Evolutionary conservation across 1,140 invertebrate species (phyloP), one percentile per base, ranked within the genome.

Genomic region (Myzus persicae): DNA sequence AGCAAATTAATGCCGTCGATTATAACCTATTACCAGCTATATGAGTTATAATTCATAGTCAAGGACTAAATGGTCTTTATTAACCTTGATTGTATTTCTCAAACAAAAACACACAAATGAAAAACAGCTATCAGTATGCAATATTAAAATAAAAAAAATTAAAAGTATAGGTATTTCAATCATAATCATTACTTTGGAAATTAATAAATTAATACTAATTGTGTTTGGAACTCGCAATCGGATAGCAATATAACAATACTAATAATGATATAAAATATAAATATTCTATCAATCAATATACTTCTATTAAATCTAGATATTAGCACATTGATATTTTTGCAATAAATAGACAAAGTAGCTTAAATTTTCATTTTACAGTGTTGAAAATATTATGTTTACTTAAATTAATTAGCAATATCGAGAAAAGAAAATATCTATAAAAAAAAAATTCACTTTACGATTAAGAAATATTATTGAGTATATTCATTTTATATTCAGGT

Each of bases 21-120:
- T 85, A 93, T 51, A 84, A 36, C 2, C 91, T 51, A 54, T 93
- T 93, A n/a, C n/a, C n/a, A n/a, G n/a, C n/a, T n/a, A 48, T 40
- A 48, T 40, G 40, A 85, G 36, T n/a, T n/a, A n/a, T 93, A 48
- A 93, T 92, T 85, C 40, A 84, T 85, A 85, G n/a, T 93, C 91
- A 85, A 93, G 48, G 46, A 48, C 81, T 85, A 93, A 51, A 90
- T 90, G 24, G 26, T 90, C 67, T 42, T 38, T 38, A 14, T 24
- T 89, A 40, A 89, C 88, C 51, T 90, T 59, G 38, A 59, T 59
- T 90, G 51, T 54, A 54, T 54, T 51, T 40, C 38, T 3, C 51
- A 54, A 54, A 90, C 36, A 59, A 90, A 90, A 59, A 31, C 14
- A 90, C 24, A 90, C 38, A 59, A 90, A 90, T 40, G 14, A 90